Base-by-base conservation (phyloP, 2,888 invertebrate species). In the Meiosimyza platycephala region DNA sequence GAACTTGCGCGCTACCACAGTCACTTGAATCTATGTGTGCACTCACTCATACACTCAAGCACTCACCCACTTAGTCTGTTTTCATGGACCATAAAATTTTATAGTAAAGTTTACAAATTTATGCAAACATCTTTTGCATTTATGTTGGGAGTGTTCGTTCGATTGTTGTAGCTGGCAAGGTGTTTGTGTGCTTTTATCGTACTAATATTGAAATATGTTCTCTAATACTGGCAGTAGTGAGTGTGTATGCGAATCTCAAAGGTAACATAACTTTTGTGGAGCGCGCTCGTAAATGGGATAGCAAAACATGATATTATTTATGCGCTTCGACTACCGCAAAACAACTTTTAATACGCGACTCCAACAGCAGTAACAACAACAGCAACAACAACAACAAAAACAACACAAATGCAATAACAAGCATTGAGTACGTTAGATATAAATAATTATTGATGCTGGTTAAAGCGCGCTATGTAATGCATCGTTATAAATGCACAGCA, bases 141-240 rank as follows among this genome's bases (percentile, higher is more conserved):
- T 22, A 11, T 13, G 13, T n/a, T 18, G 6, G n/a, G 28, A 12
- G 18, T 22, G 40, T n/a, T 18, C 18, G 28, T 57, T 13, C 28
- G 40, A 22, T 28, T 16, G 57, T 57, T 18, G 64, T 51, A 7
- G 2, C 18, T 16, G 13, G 12, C 6, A 55, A 40, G 40, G 66
- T 16, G 33, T 66, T 16, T 54, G 47, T 57, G 40, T 54, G 47
- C 55, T 59, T 59, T 69, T 48, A 47, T 69, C 28, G 59, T 18
- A 51, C 28, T 60, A 69, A 69, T 69, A 69, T 69, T 59, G 59
- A 60, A 69, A 69, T 69, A 69, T 69, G 47, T 59, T 59, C 59
- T 59, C 68, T 51, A 60, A 69, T 60, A 51, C 51, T 40, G 40
- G 40, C 9, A 40, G 9, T 1, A 9, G 40, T 9, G 40, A 9